phyloP scores from a whole-genome alignment of 2,888 invertebrate genomes.

The Lasioglossum morio region DNA sequence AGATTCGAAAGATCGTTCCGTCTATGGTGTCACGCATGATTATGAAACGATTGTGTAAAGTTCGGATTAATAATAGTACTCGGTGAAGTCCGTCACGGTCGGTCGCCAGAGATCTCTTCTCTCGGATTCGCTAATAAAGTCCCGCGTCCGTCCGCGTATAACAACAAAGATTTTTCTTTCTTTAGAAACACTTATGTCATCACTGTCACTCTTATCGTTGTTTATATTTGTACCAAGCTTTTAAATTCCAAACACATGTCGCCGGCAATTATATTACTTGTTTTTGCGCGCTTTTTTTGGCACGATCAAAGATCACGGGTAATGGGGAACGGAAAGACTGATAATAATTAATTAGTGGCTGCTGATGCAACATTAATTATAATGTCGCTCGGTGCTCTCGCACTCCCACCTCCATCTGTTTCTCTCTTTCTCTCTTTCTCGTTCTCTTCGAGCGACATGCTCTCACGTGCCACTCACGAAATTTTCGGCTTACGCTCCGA shows the following conservation, averaged over 20 bases:
- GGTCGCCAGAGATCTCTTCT: background rate
- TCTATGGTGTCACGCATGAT: background rate
- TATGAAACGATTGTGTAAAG: background rate
- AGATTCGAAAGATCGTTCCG: background rate
- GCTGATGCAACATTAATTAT: slow-evolving; percentile 17
- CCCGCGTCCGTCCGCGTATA: background rate
- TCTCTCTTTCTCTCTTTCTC: background rate
- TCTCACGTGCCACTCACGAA: background rate
- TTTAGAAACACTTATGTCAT: slow-evolving; percentile 18
- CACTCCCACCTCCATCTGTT: background rate
- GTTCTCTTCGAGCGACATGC: background rate
- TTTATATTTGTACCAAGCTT: slow-evolving; percentile 16
- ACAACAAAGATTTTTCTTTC: background rate
- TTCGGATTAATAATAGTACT: background rate
- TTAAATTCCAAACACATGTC: slow-evolving; percentile 7
- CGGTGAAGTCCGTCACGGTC: background rate
- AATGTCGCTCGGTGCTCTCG: background rate
- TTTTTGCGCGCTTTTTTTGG: slow-evolving; percentile 12
- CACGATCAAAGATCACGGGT: slow-evolving; percentile 13
- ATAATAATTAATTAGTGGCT: slow-evolving; percentile 26
- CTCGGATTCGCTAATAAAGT: background rate
- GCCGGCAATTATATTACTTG: slow-evolving; percentile 12
- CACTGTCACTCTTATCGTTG: slow-evolving; percentile 4
- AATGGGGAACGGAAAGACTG: background rate
- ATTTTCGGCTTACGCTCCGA: background rate